Base-by-base conservation (phyloP, 1,140 invertebrate genomes). In the Diabrotica undecimpunctata region DNA sequence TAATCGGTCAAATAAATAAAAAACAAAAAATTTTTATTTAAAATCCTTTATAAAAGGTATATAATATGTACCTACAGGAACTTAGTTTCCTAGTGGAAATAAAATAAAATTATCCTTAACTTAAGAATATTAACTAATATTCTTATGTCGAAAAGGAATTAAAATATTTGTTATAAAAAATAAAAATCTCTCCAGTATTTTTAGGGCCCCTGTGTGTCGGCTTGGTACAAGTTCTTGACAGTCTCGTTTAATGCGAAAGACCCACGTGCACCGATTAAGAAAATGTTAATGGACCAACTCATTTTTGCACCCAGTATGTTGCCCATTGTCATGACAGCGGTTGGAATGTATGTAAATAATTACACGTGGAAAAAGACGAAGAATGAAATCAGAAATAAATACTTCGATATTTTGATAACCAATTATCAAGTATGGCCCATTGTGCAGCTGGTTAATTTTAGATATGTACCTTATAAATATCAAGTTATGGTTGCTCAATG, bases 341-440 rank as follows among this genome's bases (percentile, higher is more conserved):
- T 93, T 3, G 41, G n/a, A 61, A 86, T 85, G 6, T 66, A 82
- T 10, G 64, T 89, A 13, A 86, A 92, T 74, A 85, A 86, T 10
- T 84, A 88, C 64, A 69, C 80, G 52, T 69, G 81, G 10, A 70
- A 83, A 4, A 67, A 78, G 12, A 82, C 89, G 53, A 82, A 85
- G 74, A 69, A 77, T 2, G 85, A 89, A 74, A 61, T 93, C 0
- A 72, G 80, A 62, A 73, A 75, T 0, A 85, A 89, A 74, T 93
- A 91, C 75, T 62, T 75, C 7, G 85, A 90, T 73, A 86, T 94
- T 53, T 74, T 94, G 63, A 78, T 82, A 46, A 85, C 84, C 38
- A 93, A 91, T 81, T 93, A 90, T 73, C 88, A 87, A 83, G 69
- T 95, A 4, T 96, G 93, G 93, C 93, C 93, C 13, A 81, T 86